Conservation (phyloP, 1,140 invertebrate species). For the Caligus rogercresseyi region DNA sequence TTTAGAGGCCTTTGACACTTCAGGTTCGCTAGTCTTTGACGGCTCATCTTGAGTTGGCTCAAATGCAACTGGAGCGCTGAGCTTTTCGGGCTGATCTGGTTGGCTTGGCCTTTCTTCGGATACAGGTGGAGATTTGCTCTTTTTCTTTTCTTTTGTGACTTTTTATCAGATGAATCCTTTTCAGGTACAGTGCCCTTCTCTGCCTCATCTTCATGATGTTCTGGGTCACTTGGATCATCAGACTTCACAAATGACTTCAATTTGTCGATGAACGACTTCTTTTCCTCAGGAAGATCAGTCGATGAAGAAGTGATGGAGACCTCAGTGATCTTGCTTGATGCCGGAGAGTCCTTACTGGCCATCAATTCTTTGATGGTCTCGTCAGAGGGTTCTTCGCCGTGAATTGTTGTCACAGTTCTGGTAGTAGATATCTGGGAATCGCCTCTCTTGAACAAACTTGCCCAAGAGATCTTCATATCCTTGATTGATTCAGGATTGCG, state of each 20-base stretch:
- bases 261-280: not conserved
- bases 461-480: not conserved
- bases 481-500: not conserved
- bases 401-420: not conserved
- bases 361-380: not conserved
- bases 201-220: not conserved
- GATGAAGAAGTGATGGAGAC: not conserved
- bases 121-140: not conserved
- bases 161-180: not conserved
- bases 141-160: not conserved
- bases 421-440: not conserved
- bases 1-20: too few relatives aligned
- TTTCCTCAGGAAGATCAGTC: not conserved
- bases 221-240: not conserved
- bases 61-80: too few relatives aligned
- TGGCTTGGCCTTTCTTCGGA: not conserved
- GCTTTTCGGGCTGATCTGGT: too few relatives aligned
- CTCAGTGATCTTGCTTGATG: not conserved
- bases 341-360: not conserved
- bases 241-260: not conserved
- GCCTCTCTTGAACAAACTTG: not conserved
- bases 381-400: not conserved
- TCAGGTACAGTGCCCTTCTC: not conserved
- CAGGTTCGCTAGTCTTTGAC: too few relatives aligned
- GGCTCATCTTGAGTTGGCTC: too few relatives aligned